These are phyloP conservation scores for Pachymerium ferrugineum DNA, from an alignment of 2,888 invertebrate species.

Conservation along the genomic window DNA sequence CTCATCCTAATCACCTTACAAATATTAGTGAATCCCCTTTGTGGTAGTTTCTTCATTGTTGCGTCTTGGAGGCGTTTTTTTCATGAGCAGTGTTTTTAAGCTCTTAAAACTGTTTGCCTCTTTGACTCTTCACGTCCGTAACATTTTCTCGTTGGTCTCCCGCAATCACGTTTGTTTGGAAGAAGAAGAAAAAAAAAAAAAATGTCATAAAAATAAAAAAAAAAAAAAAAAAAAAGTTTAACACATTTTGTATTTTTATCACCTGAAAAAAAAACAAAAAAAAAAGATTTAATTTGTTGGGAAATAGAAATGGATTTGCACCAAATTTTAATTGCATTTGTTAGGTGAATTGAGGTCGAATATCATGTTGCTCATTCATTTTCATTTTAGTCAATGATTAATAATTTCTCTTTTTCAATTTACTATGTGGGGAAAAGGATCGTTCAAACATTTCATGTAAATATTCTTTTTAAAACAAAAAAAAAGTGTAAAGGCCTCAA, in stretches of 20 bases:
- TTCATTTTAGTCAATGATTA: too few relatives aligned
- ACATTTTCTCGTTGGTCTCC: slow-evolving; percentile 4
- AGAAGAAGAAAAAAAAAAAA: not conserved
- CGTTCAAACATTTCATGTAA: not conserved
- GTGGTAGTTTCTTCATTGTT: slow-evolving; percentile 1
- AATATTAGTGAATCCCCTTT: not conserved
- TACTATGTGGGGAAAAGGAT: not conserved
- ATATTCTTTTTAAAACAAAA: not conserved
- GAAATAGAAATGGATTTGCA: too few relatives aligned
- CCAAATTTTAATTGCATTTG: not conserved
- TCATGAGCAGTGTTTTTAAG: not conserved
- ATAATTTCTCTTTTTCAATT: too few relatives aligned
- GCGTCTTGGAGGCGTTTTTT: not conserved
- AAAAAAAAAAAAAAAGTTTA: not conserved
- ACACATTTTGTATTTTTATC: too few relatives aligned
- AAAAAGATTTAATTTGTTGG: too few relatives aligned
- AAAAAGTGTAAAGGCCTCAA: not conserved
- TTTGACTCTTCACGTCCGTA: slow-evolving; percentile 3
- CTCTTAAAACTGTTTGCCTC: not conserved
- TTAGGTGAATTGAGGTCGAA: not conserved
- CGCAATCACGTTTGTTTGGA: not conserved
- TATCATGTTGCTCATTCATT: slow-evolving; percentile 7
- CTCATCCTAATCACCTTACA: not conserved
- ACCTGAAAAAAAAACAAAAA: too few relatives aligned
- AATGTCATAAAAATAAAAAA: not conserved